Percentiles rank a stretch among this genome's conserved stretches.
Evolutionary conservation across 2,113 vertebrate genomes (phyloP).

Genomic region (Clarias batrachus): DNA sequence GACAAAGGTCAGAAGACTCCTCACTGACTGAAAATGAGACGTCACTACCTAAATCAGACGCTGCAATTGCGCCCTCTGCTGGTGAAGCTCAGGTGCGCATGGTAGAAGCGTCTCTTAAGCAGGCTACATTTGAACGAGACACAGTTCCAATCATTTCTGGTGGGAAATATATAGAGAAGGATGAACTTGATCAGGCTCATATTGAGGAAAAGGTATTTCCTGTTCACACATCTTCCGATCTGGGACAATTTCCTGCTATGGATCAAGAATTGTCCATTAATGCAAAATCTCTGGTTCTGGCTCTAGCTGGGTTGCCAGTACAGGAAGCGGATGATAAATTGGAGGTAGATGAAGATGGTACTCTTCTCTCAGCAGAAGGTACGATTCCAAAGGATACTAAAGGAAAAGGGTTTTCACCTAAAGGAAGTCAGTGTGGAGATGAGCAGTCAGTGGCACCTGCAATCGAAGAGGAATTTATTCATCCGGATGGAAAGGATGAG

Average conservation of each 20-base stretch:
- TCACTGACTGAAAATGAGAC: constrained; percentile 55
- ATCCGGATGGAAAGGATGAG: not conserved
- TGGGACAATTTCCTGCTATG: not conserved
- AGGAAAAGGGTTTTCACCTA: not conserved
- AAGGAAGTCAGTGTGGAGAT: not conserved
- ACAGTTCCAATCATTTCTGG: not conserved
- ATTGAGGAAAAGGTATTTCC: not conserved
- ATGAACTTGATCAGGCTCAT: not conserved
- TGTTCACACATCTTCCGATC: not conserved
- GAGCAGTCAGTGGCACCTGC: not conserved
- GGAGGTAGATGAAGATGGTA: not conserved
- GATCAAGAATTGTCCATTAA: too few relatives aligned
- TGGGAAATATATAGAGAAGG: not conserved
- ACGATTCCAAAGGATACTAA: not conserved
- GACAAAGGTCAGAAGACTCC: not conserved
- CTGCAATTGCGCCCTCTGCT: constrained; percentile 10
- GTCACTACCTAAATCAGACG: not conserved
- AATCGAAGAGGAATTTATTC: not conserved
- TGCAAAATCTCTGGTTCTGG: not conserved
- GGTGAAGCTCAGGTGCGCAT: constrained; percentile 20
- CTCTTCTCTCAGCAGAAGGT: not conserved
- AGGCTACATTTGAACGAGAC: not conserved
- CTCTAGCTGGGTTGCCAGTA: not conserved
- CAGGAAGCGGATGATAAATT: not conserved
- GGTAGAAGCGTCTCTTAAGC: not conserved